Conservation (phyloP, 1,140 invertebrate species). For the Akabosia matsudoensis region DNA sequence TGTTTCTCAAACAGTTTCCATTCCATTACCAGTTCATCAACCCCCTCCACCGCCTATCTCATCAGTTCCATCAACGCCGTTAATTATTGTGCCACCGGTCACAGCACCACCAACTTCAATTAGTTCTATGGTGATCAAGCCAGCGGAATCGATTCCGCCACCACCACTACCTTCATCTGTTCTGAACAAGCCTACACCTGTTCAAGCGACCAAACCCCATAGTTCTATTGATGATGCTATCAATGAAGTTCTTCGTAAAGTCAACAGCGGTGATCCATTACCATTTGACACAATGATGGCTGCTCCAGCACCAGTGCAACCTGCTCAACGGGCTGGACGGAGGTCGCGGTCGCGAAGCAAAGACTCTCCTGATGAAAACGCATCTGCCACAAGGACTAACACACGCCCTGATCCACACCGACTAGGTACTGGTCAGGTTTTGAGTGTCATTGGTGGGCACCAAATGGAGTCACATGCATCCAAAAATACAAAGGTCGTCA, state of each 20-base stretch:
- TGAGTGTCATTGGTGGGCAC: not conserved
- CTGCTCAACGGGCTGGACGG: not conserved
- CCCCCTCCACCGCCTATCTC: constrained; percentile 72
- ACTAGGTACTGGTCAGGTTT: not conserved
- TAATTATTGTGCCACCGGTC: constrained; percentile 59
- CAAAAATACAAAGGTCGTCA: constrained; percentile 17
- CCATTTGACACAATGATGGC: not conserved
- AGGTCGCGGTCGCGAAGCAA: constrained; percentile 36
- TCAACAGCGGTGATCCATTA: constrained; percentile 6
- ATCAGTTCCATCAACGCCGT: constrained; percentile 37
- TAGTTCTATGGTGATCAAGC: constrained; percentile 17
- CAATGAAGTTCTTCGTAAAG: constrained; percentile 70
- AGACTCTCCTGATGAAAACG: constrained; percentile 29
- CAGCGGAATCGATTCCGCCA: not conserved
- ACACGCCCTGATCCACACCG: not conserved
- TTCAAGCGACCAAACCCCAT: constrained; percentile 50
- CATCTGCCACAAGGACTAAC: not conserved
- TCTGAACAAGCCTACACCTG: not conserved
- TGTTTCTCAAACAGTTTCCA: not conserved
- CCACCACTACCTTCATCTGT: not conserved
- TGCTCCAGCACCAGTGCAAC: not conserved
- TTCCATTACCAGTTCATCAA: constrained; percentile 56
- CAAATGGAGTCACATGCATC: not conserved
- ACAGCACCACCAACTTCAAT: constrained; percentile 53
- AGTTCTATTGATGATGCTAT: constrained; percentile 79